These are phyloP conservation scores for Scaptomyza pallida DNA, from an alignment of 1,140 invertebrate species.

Conservation along the genomic window DNA sequence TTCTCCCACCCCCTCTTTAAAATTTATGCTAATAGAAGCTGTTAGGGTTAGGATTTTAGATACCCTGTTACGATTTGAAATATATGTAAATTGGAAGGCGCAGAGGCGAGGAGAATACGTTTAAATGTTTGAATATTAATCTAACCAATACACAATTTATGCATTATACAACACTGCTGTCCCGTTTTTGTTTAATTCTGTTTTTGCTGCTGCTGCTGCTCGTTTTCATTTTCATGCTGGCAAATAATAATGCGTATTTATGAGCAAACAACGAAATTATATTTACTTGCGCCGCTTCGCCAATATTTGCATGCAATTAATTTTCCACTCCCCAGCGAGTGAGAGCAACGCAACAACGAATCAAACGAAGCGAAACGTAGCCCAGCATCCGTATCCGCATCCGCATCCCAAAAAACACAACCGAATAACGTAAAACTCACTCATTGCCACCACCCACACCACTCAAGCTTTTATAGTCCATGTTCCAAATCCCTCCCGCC, in stretches of 20 bases:
- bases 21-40: neutral
- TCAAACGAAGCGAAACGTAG: slow-evolving; percentile 33
- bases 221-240: slow-evolving; percentile 53
- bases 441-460: neutral
- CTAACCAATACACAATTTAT: too few relatives aligned
- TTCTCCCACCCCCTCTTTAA: neutral
- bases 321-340: slow-evolving; percentile 56
- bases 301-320: slow-evolving; percentile 83
- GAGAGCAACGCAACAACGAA: slow-evolving; percentile 26
- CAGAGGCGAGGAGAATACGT: too few relatives aligned
- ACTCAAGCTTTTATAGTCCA: neutral
- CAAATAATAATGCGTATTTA: slow-evolving; percentile 79
- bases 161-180: neutral
- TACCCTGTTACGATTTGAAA: neutral
- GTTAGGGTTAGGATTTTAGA: neutral
- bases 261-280: slow-evolving; percentile 81
- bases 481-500: neutral
- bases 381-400: slow-evolving; percentile 1
- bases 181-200: slow-evolving; percentile 8
- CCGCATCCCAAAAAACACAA: too few relatives aligned
- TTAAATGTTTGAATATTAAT: too few relatives aligned
- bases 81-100: neutral
- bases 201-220: slow-evolving; percentile 27
- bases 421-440: neutral
- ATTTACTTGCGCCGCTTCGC: slow-evolving; percentile 73